These are phyloP conservation scores for Andrena haemorrhoa DNA, from an alignment of 2,888 invertebrate species.

Conservation along the genomic window DNA sequence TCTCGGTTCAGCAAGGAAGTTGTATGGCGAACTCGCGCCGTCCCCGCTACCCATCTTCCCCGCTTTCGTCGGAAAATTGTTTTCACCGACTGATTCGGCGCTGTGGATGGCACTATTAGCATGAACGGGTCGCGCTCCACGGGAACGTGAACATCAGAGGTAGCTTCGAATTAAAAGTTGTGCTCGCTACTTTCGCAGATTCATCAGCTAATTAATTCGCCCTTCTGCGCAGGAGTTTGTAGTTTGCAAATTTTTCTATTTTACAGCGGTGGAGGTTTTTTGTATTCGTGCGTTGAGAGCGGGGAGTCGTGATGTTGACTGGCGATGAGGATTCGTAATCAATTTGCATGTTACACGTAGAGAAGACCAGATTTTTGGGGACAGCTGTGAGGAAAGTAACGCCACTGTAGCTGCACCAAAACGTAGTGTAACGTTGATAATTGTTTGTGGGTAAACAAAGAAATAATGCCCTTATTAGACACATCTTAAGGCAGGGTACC, in stretches of 20 bases:
- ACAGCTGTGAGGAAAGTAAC: no score
- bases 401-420: no score
- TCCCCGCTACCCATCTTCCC: background rate
- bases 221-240: background rate
- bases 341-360: no score
- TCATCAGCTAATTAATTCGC: no score
- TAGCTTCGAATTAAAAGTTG: conserved; percentile 1
- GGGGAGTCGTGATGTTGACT: no score
- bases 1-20: conserved; percentile 56
- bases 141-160: background rate
- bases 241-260: background rate
- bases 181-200: background rate
- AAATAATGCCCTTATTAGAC: no score
- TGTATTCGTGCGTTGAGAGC: no score
- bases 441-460: no score
- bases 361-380: no score
- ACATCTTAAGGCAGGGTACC: no score
- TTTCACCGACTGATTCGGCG: conserved; percentile 23
- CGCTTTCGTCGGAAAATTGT: conserved; percentile 29
- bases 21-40: conserved; percentile 43
- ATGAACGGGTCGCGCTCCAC: background rate
- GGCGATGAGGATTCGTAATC: no score
- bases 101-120: conserved; percentile 18
- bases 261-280: background rate
- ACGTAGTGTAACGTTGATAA: no score